Evolutionary conservation across 2,113 vertebrate species (phyloP), one percentile per base, ranked within the genome.

Genomic region (Cacatua alba): DNA sequence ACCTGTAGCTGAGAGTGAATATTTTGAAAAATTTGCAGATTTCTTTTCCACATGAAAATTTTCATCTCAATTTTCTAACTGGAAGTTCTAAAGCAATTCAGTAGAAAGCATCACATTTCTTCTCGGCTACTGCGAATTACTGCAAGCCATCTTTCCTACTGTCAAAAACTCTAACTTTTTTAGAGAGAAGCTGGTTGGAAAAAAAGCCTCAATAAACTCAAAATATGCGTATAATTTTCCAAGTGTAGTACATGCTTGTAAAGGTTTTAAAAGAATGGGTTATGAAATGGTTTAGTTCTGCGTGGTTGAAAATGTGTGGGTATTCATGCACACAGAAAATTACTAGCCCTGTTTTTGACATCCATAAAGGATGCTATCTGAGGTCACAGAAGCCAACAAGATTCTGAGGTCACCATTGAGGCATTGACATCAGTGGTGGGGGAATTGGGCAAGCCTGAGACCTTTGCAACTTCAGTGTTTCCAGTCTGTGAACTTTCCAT

Each of bases 261-360:
- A 95, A 76, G 49, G n/a, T 92, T 94, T 92, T 80, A 59, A 80
- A 96, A 96, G 37, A 82, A 63, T 14, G n/a, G 46, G 49, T 92
- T 96, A 85, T 74, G 59, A 90, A 95, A 70, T n/a, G 59, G 23
- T 85, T 91, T 51, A 74, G 71, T 67, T 96, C 31, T 88, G 53
- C 82, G 10, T 90, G 82, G 39, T 63, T 94, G 82, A 95, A 91
- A 95, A 92, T 67, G 12, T 77, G 59, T 77, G 85, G 51, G 29
- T 85, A 82, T 82, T 76, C 49, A 44, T 59, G 46, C 17, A 46
- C 8, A 51, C 35, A 90, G 78, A 93, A 91, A 85, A 82, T 91
- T 49, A 46, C 87, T 51, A 33, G 20, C 28, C 53, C 82, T 74
- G 44, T 77, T 96, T 91, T 62, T 88, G 82, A 86, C 67, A 78